Conservation (phyloP, 1,140 invertebrate genomes). For the Euborellia annulipes region DNA sequence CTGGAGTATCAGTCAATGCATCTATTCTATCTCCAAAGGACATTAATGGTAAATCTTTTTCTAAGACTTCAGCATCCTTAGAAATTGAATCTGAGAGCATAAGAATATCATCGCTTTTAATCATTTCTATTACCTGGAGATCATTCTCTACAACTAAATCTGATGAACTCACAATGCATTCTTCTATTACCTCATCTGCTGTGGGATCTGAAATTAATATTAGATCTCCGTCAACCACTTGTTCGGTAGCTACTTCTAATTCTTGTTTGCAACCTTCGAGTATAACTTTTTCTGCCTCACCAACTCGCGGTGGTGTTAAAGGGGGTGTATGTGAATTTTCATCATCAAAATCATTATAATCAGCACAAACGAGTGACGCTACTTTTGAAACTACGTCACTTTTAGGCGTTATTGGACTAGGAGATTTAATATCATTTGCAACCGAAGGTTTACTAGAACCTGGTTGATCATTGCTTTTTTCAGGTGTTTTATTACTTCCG, state of each 20-base stretch:
- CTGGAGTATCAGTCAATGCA: constrained; percentile 31
- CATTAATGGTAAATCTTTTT: too few species aligned
- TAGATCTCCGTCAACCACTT: neutral
- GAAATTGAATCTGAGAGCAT: too few species aligned
- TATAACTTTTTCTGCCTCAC: too few species aligned
- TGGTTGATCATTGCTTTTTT: constrained; percentile 8
- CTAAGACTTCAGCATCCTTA: too few species aligned
- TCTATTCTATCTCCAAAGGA: constrained; percentile 19
- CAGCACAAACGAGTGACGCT: constrained; percentile 38
- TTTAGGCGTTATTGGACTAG: constrained; percentile 29
- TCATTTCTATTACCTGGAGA: too few species aligned
- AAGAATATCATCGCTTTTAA: too few species aligned
- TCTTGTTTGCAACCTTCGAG: constrained; percentile 18
- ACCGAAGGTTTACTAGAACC: constrained; percentile 39
- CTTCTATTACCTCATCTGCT: constrained; percentile 14
- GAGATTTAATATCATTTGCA: constrained; percentile 32
- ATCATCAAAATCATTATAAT: constrained; percentile 47
- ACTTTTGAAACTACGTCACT: constrained; percentile 27
- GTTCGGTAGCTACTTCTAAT: neutral
- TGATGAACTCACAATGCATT: constrained; percentile 15
- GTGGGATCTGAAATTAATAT: too few species aligned
- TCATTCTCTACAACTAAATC: constrained; percentile 14
- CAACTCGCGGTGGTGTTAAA: constrained; percentile 29
- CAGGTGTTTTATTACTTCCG: constrained; percentile 11
- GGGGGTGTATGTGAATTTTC: constrained; percentile 34